Conservation (phyloP, 2,113 vertebrate species). For the Apistogramma diplotaenia region DNA sequence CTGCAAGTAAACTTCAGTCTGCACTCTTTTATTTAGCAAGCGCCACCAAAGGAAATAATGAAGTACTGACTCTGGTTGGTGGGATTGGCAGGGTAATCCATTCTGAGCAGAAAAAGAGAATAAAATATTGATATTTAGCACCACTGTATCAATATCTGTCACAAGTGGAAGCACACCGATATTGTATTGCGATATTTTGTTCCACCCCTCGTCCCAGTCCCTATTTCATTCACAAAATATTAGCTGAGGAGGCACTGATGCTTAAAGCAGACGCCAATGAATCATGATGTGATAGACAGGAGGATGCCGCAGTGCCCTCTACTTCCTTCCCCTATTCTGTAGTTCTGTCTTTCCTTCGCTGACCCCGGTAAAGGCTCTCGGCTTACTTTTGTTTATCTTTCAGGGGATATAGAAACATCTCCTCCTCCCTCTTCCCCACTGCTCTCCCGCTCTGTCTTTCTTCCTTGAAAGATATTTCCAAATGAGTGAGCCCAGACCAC, state of each 20-base stretch:
- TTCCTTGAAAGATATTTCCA: constrained; percentile 71
- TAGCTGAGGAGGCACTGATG: background rate
- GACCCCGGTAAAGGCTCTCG: constrained; percentile 17
- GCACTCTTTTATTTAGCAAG: background rate
- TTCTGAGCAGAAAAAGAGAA: background rate
- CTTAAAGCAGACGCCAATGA: constrained; percentile 28
- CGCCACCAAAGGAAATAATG: background rate
- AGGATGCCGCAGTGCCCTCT: constrained; percentile 30
- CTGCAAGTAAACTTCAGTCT: background rate
- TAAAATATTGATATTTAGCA: background rate
- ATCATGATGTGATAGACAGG: constrained; percentile 15
- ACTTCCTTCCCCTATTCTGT: constrained; percentile 1
- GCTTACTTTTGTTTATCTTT: constrained; percentile 62
- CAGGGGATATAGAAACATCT: constrained; percentile 25
- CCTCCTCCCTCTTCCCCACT: background rate
- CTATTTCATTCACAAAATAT: background rate
- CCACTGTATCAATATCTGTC: background rate
- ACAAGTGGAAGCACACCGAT: background rate
- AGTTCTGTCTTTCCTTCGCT: constrained; percentile 22
- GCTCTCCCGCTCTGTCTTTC: constrained; percentile 37
- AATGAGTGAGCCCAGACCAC: constrained; percentile 64
- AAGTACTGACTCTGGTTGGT: background rate
- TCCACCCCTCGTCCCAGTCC: background rate
- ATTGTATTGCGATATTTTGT: background rate
- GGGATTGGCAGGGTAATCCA: background rate